These are phyloP conservation scores for Helogale parvula DNA, from an alignment of 2,113 vertebrate genomes.

Conservation along the genomic window DNA sequence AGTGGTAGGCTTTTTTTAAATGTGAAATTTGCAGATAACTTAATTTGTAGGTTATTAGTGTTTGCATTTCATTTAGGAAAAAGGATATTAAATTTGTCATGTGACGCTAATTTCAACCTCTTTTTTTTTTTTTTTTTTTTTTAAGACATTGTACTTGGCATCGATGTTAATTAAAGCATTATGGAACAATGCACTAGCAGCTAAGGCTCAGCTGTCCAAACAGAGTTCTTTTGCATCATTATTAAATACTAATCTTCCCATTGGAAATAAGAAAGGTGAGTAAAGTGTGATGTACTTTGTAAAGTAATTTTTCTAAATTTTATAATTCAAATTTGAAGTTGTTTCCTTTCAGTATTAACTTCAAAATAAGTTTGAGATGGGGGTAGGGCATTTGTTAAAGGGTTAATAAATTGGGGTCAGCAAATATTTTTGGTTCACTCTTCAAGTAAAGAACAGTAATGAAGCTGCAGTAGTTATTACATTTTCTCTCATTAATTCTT, in stretches of 20 bases:
- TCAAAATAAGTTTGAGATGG: conserved; percentile 51
- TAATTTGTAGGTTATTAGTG: conserved; percentile 9
- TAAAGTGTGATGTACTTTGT: conserved; percentile 39
- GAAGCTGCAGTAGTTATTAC: conserved; percentile 24
- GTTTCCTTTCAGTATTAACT: conserved; percentile 11
- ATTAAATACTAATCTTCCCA: conserved; percentile 97
- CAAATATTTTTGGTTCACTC: conserved; percentile 2
- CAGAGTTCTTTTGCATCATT: conserved; percentile 99
- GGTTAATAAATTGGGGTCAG: conserved; percentile 15
- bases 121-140: conserved; percentile 63
- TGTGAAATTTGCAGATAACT: neutral
- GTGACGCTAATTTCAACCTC: neutral
- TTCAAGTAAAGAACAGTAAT: conserved; percentile 53
- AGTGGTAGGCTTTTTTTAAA: neutral
- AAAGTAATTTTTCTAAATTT: conserved; percentile 29
- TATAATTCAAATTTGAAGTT: neutral
- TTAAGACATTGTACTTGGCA: conserved; percentile 96
- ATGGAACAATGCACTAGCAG: conserved; percentile 98
- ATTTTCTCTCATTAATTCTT: conserved; percentile 22
- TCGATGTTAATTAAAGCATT: conserved; percentile 99
- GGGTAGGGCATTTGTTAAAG: neutral
- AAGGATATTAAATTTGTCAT: neutral
- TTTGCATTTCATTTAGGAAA: neutral
- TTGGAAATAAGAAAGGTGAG: conserved; percentile 99
- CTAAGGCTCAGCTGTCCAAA: conserved; percentile 98